A percentile compares a stretch with the other conserved stretches of the same genome.
Evolutionary conservation across 1,140 invertebrate genomes (phyloP).

Genomic region (Ditylenchus dipsaci): DNA sequence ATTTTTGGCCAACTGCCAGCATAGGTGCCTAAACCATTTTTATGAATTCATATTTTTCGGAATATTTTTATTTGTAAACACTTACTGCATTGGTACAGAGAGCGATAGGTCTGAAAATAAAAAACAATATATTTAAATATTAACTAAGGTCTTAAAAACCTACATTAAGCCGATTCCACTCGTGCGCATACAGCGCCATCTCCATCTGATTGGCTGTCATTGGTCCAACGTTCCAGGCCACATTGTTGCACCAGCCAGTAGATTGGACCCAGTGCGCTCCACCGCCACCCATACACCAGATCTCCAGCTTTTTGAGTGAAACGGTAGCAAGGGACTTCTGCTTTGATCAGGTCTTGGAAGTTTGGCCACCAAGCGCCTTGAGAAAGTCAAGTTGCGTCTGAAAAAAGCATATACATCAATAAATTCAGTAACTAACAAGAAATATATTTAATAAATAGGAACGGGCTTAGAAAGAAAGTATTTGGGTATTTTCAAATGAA

Average conservation of each 20-base stretch:
- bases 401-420: no score
- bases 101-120: constrained; percentile 84
- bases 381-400: constrained; percentile 88
- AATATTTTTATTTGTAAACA: no score
- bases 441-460: no score
- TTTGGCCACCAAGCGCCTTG: constrained; percentile 98
- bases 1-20: constrained; percentile 95
- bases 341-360: constrained; percentile 84
- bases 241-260: constrained; percentile 78
- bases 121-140: not conserved
- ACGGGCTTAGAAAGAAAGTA: no score
- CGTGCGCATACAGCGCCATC: constrained; percentile 90
- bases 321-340: constrained; percentile 92
- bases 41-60: no score
- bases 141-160: not conserved
- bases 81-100: constrained; percentile 98
- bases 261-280: constrained; percentile 96
- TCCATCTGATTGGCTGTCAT: constrained; percentile 88
- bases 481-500: no score
- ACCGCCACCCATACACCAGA: constrained; percentile 94
- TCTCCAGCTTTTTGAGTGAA: constrained; percentile 98
- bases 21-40: no score
- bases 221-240: constrained; percentile 98
- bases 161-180: constrained; percentile 73
- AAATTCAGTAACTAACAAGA: no score